A percentile compares a stretch with the other conserved stretches of the same genome.
Conservation (phyloP, 2,113 vertebrate species). For the Caracal caracal region DNA sequence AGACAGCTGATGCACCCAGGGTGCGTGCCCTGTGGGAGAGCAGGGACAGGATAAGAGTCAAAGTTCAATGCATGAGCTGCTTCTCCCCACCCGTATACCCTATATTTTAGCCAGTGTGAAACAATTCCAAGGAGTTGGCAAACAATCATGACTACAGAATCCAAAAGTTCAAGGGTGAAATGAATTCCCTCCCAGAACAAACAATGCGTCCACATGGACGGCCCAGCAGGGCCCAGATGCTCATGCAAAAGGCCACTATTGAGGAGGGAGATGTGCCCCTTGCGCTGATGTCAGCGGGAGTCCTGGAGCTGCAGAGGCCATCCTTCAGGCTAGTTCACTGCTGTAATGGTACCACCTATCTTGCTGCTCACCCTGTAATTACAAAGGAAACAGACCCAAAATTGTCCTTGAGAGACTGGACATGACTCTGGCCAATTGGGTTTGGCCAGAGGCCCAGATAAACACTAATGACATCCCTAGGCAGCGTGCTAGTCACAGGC, state of each 20-base stretch:
- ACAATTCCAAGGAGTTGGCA: neutral
- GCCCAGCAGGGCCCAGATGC: neutral
- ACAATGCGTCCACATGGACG: neutral
- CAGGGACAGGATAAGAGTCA: neutral
- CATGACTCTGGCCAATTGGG: neutral
- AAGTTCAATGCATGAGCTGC: neutral
- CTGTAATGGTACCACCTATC: neutral
- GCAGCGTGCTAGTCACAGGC: neutral
- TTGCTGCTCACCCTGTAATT: conserved; percentile 9
- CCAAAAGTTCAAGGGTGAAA: neutral
- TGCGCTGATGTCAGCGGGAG: neutral
- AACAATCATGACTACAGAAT: neutral
- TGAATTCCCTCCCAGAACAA: neutral
- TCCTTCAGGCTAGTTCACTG: neutral
- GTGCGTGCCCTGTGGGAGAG: neutral
- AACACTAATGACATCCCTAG: neutral
- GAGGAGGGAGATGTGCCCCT: neutral
- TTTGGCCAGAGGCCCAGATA: conserved; percentile 62
- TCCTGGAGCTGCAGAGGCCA: neutral
- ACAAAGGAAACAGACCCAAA: conserved; percentile 55
- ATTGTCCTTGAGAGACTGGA: conserved; percentile 58
- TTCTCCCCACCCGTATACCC: neutral
- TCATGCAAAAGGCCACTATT: rapidly evolving
- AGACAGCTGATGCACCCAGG: neutral
- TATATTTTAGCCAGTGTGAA: neutral